A percentile compares a stretch with the other conserved stretches of the same genome.
phyloP scores from a whole-genome alignment of 1,140 invertebrate genomes.

The Chlorops oryzae region DNA sequence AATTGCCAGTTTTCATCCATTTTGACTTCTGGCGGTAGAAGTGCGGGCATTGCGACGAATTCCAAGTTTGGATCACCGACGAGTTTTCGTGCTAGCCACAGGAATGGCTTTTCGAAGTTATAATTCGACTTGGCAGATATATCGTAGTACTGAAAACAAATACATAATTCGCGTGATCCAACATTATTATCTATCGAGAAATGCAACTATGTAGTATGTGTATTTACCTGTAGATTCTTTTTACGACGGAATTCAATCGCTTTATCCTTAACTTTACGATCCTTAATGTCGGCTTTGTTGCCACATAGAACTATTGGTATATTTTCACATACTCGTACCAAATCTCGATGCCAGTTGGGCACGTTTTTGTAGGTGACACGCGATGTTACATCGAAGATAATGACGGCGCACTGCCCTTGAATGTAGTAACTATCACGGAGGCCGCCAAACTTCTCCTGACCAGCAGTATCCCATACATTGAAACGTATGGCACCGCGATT shows the following conservation, averaged over 20 bases:
- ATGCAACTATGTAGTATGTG: constrained; percentile 59
- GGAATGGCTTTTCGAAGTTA: constrained; percentile 98
- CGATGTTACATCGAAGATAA: constrained; percentile 99
- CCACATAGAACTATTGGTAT: constrained; percentile 96
- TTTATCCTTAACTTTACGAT: constrained; percentile 98
- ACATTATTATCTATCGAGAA: constrained; percentile 1
- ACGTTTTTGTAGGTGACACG: constrained; percentile 97
- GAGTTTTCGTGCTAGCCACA: constrained; percentile 92
- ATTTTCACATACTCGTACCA: constrained; percentile 93
- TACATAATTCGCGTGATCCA: neutral
- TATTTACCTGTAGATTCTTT: constrained; percentile 75
- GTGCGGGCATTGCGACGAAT: constrained; percentile 94
- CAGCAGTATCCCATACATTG: constrained; percentile 94
- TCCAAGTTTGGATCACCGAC: constrained; percentile 96
- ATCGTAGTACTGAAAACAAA: constrained; percentile 83
- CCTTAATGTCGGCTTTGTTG: constrained; percentile 96
- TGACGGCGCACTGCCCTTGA: constrained; percentile 95
- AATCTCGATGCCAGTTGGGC: constrained; percentile 95
- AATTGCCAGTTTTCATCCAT: constrained; percentile 92
- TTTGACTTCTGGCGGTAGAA: constrained; percentile 84
- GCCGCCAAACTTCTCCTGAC: constrained; percentile 97
- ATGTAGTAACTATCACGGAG: constrained; percentile 97
- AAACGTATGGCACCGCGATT: constrained; percentile 91
- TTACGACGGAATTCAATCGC: constrained; percentile 96
- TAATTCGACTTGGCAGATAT: constrained; percentile 98